Percentiles rank a stretch among this genome's conserved stretches.
Evolutionary conservation across 2,888 invertebrate species (phyloP).

Genomic region (Gisinianus flammeolus): DNA sequence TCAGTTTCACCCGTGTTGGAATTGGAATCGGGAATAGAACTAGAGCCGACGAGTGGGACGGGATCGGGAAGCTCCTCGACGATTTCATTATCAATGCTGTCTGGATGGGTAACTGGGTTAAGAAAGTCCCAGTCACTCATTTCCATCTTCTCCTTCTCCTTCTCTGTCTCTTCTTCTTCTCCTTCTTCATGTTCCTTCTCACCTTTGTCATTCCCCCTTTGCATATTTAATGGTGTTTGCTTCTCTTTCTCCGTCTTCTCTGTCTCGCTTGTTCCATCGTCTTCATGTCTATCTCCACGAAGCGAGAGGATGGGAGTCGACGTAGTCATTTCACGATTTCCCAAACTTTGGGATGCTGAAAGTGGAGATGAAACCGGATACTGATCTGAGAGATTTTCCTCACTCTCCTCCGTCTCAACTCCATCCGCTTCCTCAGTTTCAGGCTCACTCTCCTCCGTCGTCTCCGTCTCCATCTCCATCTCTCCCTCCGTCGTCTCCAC

Average conservation of each 20-base stretch:
- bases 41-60: constrained; percentile 49
- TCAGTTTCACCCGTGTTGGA: too few relatives aligned
- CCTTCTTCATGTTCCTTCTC: not conserved
- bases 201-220: not conserved
- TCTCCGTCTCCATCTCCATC: too few relatives aligned
- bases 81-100: constrained; percentile 41
- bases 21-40: constrained; percentile 30
- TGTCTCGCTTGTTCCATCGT: not conserved
- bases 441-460: too few relatives aligned
- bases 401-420: not conserved
- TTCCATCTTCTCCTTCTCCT: constrained; percentile 4
- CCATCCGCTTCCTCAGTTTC: not conserved
- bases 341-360: too few relatives aligned
- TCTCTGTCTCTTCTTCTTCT: not conserved
- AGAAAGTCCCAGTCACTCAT: constrained; percentile 14
- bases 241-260: not conserved
- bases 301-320: too few relatives aligned
- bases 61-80: constrained; percentile 54
- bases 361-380: too few relatives aligned
- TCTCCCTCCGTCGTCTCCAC: too few relatives aligned
- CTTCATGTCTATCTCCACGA: not conserved
- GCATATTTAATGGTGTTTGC: constrained; percentile 1
- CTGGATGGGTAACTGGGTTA: not conserved
- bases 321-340: too few relatives aligned
- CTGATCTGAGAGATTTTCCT: too few relatives aligned